Evolutionary conservation across 2,888 invertebrate genomes (phyloP).

Genomic region (Eumerus sabulonum): DNA sequence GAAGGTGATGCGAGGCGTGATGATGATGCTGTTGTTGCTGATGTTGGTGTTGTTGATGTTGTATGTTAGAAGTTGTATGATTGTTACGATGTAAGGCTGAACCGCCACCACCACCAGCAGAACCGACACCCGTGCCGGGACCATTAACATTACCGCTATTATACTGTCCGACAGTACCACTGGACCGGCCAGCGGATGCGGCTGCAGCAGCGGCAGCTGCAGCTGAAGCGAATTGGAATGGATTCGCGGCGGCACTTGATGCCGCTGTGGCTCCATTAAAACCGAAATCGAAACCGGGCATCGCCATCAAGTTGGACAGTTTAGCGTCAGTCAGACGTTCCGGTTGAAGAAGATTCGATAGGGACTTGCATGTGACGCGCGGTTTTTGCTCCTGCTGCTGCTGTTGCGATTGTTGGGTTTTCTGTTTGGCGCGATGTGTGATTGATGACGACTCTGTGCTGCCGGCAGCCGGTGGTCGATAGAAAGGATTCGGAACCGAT

Average conservation of each 20-base stretch:
- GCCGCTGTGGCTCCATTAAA: conserved; percentile 65
- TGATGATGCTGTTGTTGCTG: conserved; percentile 72
- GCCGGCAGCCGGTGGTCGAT: conserved; percentile 80
- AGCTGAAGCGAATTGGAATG: conserved; percentile 58
- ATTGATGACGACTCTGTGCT: conserved; percentile 55
- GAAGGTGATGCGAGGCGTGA: conserved; percentile 72
- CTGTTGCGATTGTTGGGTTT: conserved; percentile 78
- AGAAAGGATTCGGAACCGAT: conserved; percentile 79
- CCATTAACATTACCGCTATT: conserved; percentile 2
- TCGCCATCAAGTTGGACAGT: conserved; percentile 74
- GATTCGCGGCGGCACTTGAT: conserved; percentile 41
- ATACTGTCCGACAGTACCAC: conserved; percentile 53
- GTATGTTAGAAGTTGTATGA: conserved; percentile 61
- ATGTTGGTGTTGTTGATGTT: conserved; percentile 70
- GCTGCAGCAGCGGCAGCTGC: conserved; percentile 60
- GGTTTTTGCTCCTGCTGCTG: conserved; percentile 81
- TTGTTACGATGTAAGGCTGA: conserved; percentile 64
- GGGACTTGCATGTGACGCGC: conserved; percentile 82
- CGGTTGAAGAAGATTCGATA: conserved; percentile 83
- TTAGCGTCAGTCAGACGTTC: conserved; percentile 77
- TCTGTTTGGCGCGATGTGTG: conserved; percentile 69
- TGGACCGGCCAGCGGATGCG: conserved; percentile 62
- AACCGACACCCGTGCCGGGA: conserved; percentile 25
- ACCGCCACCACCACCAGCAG: conserved; percentile 33
- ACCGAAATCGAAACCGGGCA: conserved; percentile 76